Base-by-base conservation (phyloP, 2,113 vertebrate genomes). In the cat (Felis catus) region DNA sequence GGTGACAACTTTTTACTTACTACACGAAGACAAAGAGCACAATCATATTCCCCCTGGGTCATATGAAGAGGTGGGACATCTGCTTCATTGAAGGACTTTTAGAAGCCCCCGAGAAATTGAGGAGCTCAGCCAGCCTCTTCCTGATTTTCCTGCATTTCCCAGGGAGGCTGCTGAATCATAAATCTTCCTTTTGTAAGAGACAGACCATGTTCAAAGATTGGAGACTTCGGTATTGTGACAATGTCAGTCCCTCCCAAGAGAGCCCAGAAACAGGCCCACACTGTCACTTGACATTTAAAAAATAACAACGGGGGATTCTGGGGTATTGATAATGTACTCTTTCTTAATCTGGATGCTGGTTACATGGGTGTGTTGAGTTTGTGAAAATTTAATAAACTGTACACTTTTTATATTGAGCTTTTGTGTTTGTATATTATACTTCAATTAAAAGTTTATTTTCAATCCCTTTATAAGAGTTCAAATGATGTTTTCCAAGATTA, bases 401-500 rank as follows among this genome's bases (percentile, higher is more conserved):
- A 92, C 33, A 25, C 83, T 96, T 97, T 82, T 74, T 70, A 71
- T 71, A 78, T 45, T 36, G 58, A 31, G 7, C 74, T 86, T 93
- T 94, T 41, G 58, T 78, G 61, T 89, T 95, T 73, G 25, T 25
- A 12, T 66, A 45, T 70, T 93, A 70, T n/a, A 84, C 18, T 84
- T 68, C 53, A 79, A 16, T 81, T 71, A 61, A 51, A 90, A 95
- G 3, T 85, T 89, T 73, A 65, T 16, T 90, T 95, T 74, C 45
- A 90, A 53, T 66, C 41, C 10, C 74, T 89, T 95, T 87, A 6
- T 82, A 94, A 89, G 23, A 94, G 36, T 85, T 96, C n/a, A 92
- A 61, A 82, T 71, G 21, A 11, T 82, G 91, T 83, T 97, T 96
- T 96, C 85, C 90, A 94, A 97, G 53, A 51, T 90, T 70, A 94